These are phyloP conservation scores for Phylloscopus trochilus DNA, from an alignment of 2,113 vertebrate genomes.

Conservation along the genomic window DNA sequence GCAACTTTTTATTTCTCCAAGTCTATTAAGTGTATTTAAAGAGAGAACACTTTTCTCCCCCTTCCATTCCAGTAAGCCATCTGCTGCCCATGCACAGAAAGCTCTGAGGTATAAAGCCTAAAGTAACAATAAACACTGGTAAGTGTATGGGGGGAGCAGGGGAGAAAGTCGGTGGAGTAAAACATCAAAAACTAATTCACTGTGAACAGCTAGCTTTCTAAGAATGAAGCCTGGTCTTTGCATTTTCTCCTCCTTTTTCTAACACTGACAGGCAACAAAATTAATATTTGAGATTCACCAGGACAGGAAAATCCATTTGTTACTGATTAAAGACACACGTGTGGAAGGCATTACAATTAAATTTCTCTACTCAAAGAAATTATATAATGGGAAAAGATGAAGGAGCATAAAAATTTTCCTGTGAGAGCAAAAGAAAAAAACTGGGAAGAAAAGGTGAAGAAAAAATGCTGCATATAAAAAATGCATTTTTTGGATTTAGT, in stretches of 20 bases:
- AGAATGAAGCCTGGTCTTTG: neutral
- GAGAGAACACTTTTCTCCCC: neutral
- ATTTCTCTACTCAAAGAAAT: neutral
- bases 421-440: neutral
- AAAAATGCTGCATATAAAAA: neutral
- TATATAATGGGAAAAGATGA: neutral
- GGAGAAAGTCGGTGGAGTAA: neutral
- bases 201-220: neutral
- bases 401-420: neutral
- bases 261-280: neutral
- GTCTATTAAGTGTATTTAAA: neutral
- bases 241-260: neutral
- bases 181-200: neutral
- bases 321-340: neutral
- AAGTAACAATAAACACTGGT: neutral
- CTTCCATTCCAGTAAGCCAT: neutral
- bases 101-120: neutral
- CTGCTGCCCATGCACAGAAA: neutral
- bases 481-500: neutral
- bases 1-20: neutral
- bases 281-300: neutral
- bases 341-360: neutral
- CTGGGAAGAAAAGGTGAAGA: neutral
- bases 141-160: neutral
- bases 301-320: conserved; percentile 8